phyloP scores from a whole-genome alignment of 2,888 invertebrate genomes.

The Agrypnus murinus region DNA sequence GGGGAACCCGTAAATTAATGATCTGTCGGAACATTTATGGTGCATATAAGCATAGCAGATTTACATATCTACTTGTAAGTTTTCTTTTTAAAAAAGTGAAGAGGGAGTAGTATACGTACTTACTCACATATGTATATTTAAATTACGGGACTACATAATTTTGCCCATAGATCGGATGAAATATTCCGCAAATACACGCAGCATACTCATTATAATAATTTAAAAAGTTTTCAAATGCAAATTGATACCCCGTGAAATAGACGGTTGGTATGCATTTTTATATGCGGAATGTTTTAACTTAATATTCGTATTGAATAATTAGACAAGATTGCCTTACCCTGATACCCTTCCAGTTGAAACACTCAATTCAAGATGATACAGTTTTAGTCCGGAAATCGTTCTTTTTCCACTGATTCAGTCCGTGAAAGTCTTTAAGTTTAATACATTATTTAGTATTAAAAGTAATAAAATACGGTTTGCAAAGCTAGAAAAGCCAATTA shows the following conservation, averaged over 20 bases:
- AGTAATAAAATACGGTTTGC: too few relatives aligned
- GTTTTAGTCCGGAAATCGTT: too few relatives aligned
- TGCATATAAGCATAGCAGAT: constrained; percentile 52
- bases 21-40: constrained; percentile 53
- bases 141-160: constrained; percentile 24
- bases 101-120: constrained; percentile 31
- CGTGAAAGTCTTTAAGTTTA: too few relatives aligned
- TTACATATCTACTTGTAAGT: constrained; percentile 50
- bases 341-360: too few relatives aligned
- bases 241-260: background rate
- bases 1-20: constrained; percentile 48
- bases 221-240: constrained; percentile 16
- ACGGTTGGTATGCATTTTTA: background rate
- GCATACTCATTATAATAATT: constrained; percentile 19
- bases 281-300: too few relatives aligned
- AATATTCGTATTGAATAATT: too few relatives aligned
- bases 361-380: too few relatives aligned
- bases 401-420: too few relatives aligned
- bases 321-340: too few relatives aligned
- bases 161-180: constrained; percentile 23
- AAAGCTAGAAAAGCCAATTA: too few relatives aligned
- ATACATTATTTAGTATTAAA: too few relatives aligned
- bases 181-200: constrained; percentile 21
- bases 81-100: constrained; percentile 10
- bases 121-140: too few relatives aligned